Conservation (phyloP, 2,797 vertebrate genomes). For the Corythornis leucogaster region DNA sequence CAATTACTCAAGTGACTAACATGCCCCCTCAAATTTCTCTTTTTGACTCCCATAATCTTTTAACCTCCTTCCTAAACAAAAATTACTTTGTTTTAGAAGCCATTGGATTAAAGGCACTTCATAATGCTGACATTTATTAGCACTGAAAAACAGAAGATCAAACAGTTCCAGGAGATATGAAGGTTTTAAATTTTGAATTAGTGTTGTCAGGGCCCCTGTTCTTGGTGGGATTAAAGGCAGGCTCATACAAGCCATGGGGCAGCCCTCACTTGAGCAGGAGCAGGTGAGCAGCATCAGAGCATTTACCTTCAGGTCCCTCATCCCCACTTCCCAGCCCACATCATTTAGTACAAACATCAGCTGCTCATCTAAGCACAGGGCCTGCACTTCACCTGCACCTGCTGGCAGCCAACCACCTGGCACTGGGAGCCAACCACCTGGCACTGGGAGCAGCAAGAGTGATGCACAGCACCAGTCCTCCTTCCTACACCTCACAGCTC, state of each 20-base stretch:
- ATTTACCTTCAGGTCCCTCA: not conserved
- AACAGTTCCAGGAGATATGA: not conserved
- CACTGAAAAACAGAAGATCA: constrained; percentile 21
- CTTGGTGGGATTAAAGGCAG: not conserved
- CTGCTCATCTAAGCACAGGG: not conserved
- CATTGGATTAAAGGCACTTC: constrained; percentile 6
- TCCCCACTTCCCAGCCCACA: not conserved
- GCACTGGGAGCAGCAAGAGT: not conserved
- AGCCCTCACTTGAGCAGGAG: not conserved
- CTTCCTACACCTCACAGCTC: not conserved
- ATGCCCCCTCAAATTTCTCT: not conserved
- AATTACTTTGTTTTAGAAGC: not conserved
- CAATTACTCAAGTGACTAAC: not conserved
- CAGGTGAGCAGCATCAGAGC: not conserved
- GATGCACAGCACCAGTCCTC: fast-evolving
- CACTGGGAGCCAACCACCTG: not conserved
- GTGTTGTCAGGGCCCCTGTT: not conserved
- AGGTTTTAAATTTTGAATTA: constrained; percentile 25
- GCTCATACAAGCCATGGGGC: not conserved
- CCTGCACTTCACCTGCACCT: not conserved
- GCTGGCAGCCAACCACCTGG: not conserved
- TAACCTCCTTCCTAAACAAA: not conserved
- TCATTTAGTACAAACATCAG: not conserved
- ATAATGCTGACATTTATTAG: not conserved
- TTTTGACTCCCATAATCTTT: not conserved